These are phyloP conservation scores for Cheirogaleus medius DNA, from an alignment of 2,113 vertebrate genomes.

Conservation along the genomic window DNA sequence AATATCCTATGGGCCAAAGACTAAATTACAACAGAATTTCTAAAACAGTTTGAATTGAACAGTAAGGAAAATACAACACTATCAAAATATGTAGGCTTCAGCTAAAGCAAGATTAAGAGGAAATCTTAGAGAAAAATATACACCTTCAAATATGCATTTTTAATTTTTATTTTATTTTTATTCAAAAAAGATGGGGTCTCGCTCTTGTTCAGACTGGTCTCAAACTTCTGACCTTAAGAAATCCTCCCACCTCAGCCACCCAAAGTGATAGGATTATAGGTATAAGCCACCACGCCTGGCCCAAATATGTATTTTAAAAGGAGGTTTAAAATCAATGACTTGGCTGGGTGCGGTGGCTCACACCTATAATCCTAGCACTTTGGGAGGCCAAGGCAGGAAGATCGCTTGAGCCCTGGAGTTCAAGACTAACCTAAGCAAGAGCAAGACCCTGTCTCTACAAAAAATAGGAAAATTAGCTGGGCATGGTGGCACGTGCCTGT, in stretches of 20 bases:
- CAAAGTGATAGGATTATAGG: neutral
- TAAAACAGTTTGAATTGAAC: neutral
- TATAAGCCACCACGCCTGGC: neutral
- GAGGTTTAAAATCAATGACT: neutral
- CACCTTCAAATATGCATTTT: neutral
- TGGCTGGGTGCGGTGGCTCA: too few relatives aligned
- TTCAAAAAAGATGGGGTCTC: neutral
- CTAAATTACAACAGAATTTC: slow-evolving; percentile 5
- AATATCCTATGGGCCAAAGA: neutral
- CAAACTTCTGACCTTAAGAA: neutral
- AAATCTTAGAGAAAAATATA: neutral
- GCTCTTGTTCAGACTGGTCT: neutral
- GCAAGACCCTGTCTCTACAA: too few relatives aligned
- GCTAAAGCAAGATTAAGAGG: neutral
- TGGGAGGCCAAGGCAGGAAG: too few relatives aligned
- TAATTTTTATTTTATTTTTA: neutral
- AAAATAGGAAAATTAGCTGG: too few relatives aligned
- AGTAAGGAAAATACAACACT: neutral
- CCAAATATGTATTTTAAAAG: neutral
- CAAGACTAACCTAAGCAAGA: too few relatives aligned
- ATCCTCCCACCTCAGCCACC: neutral
- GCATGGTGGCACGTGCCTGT: too few relatives aligned
- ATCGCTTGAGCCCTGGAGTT: too few relatives aligned
- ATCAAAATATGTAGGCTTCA: neutral
- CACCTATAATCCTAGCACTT: too few relatives aligned